phyloP scores from a whole-genome alignment of 2,797 vertebrate species.

The Dendrocincla fuliginosa region DNA sequence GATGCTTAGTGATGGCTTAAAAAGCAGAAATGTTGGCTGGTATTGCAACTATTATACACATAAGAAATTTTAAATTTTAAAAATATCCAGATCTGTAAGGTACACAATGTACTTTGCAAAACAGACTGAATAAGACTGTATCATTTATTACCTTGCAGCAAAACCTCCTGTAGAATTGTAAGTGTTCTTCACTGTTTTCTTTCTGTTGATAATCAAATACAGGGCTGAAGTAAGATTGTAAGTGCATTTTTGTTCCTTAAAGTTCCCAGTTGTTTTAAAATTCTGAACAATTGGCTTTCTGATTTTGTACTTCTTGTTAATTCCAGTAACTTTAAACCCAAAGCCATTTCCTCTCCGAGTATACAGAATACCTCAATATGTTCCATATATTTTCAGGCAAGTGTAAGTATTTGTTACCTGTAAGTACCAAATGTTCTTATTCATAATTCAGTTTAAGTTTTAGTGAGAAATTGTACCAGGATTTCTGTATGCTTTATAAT shows the following conservation, averaged over 20 bases:
- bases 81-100: not conserved
- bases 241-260: not conserved
- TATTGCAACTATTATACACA: not conserved
- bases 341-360: not conserved
- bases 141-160: not conserved
- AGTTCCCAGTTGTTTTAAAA: rapidly evolving
- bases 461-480: not conserved
- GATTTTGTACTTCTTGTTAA: not conserved
- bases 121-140: not conserved
- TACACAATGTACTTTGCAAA: not conserved
- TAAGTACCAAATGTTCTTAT: not conserved
- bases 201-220: not conserved
- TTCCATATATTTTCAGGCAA: not conserved
- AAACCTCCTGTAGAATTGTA: not conserved
- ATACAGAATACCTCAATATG: not conserved
- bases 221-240: not conserved
- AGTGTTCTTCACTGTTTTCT: not conserved
- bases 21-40: not conserved
- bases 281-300: not conserved
- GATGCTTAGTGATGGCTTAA: not conserved
- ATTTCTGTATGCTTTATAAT: not conserved
- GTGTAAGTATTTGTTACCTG: not conserved
- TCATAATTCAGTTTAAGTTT: not conserved
- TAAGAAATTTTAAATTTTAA: not conserved
- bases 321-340: not conserved